Percentiles rank a stretch among this genome's conserved stretches.
Conservation (phyloP, 2,113 vertebrate genomes). For the Spermophilus dauricus region DNA sequence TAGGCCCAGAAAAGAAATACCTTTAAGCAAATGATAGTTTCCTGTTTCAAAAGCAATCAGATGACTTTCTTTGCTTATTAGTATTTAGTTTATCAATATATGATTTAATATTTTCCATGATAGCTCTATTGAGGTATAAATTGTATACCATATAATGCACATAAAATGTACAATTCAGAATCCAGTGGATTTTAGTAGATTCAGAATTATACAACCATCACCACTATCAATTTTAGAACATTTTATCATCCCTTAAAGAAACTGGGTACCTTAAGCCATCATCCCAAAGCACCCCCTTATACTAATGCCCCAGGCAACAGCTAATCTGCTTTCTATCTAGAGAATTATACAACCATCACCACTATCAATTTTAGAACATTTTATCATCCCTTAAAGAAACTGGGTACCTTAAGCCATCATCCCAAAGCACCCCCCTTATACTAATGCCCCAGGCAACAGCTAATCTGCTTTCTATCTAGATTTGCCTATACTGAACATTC, state of each 20-base stretch:
- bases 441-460: background rate
- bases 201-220: background rate
- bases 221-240: background rate
- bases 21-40: conserved; percentile 5
- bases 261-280: background rate
- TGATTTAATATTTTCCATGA: background rate
- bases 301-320: background rate
- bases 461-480: background rate
- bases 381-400: background rate
- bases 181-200: background rate
- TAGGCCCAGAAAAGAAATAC: background rate
- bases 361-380: background rate
- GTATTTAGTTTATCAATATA: background rate
- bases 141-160: background rate
- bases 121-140: background rate
- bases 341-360: background rate
- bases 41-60: background rate
- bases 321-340: too few species aligned
- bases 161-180: background rate
- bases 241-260: background rate
- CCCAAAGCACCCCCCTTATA: background rate
- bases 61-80: background rate
- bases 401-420: background rate
- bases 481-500: conserved; percentile 14
- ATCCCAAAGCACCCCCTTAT: background rate